Base-by-base conservation (phyloP, 2,113 vertebrate species). In the Amia ocellicauda region DNA sequence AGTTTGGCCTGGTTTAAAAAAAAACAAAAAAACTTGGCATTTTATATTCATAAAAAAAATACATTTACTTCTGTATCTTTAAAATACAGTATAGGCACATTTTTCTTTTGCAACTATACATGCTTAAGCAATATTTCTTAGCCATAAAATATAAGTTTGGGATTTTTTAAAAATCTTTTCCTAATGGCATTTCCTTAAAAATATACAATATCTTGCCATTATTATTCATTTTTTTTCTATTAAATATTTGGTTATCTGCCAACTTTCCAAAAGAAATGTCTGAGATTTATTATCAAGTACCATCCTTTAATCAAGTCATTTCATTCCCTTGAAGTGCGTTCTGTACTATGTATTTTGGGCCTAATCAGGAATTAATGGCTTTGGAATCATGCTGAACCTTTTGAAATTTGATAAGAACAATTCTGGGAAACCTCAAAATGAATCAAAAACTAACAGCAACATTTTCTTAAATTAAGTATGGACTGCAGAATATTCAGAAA, bases 51-150 rank as follows among this genome's bases (percentile, higher is more conserved):
- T 40, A 58, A 58, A 45, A 23, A 60, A 60, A 43, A 60, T 47
- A 43, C 20, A 22, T 27, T 27, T 27, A 26, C 14, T 45, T 28
- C 40, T 60, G 16, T 58, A 58, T 42, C n/a, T 13, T 47, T 47
- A 19, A n/a, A 47, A 47, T 58, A 58, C 23, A 60, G 58, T 60
- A 45, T 60, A 60, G 58, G 58, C 58, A 60, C 58, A 60, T 60
- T 43, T n/a, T 41, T 31, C 19, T 31, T 42, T 26, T 58, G 31
- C 9, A 40, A 41, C 40, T 40, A 10, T 58, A 58, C 31, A 58
- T 57, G 54, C 19, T 58, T 40, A 31, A 58, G 31, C n/a, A 22
- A 19, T 19, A 40, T 40, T 40, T 36, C 4, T 47, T 47, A 42
- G 0, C 41, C 40, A 24, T 45, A 45, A 22, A 40, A 58, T 29